Evolutionary conservation across 1,140 invertebrate species (phyloP), one percentile per base, ranked within the genome.

Genomic region (Drosophila suzukii): DNA sequence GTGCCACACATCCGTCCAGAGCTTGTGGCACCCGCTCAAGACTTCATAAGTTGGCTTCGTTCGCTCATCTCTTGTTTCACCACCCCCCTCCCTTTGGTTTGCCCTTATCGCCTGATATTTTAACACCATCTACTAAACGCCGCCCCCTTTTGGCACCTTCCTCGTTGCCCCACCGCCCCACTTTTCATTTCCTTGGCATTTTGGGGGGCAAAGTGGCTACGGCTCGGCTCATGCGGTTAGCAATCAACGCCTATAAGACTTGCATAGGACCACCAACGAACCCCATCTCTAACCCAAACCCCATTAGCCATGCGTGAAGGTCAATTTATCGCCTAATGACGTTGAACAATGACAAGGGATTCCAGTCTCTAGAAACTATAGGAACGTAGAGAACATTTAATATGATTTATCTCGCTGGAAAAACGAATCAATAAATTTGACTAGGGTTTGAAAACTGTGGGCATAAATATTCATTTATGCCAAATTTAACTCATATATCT

Each of bases 261-360:
- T 34, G 55, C 30, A n/a, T 51, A 34, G 24, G 49, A 0, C 17
- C 30, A 38, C 32, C 20, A n/a, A 24, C 13, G 4, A 30, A 6
- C 15, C 32, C 27, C 27, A 12, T 32, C 15, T 6, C 13, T 12
- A 20, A 11, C 30, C 39, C 32, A 49, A 49, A 8, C 24, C 11
- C 27, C 20, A 54, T 46, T 34, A 59, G 46, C 67, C 74, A 78
- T 72, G 75, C 75, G 79, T 89, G 84, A 88, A 88, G 83, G 83
- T 88, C 83, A 88, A 88, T 88, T 88, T 89, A 88, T 88, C 84
- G 83, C 63, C 76, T 83, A 88, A 86, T 88, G 83, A 83, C 63
- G 84, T 59, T 70, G 75, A 83, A 89, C 75, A 88, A 83, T 88
- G 78, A 72, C 68, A 71, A 58, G 53, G 66, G 51, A 71, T 38